Percentiles rank a stretch among this genome's conserved stretches.
These are phyloP conservation scores for Chorisops tibialis DNA, from an alignment of 2,888 invertebrate genomes.

Conservation along the genomic window DNA sequence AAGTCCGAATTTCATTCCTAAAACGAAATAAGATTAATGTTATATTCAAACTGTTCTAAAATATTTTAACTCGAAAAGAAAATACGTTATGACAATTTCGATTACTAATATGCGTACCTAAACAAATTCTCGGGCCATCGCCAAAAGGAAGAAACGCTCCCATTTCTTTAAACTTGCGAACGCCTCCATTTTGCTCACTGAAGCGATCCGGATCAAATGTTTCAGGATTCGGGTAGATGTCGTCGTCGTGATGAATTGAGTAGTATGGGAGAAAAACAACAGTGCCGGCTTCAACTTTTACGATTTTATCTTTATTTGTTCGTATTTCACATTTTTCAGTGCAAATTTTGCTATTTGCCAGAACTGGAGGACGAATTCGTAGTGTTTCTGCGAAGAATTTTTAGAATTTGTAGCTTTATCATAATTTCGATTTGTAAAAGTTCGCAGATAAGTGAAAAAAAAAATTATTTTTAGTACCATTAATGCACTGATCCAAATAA, in stretches of 20 bases:
- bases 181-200: constrained; percentile 40
- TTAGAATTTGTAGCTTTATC: neutral
- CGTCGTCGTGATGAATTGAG: constrained; percentile 41
- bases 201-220: constrained; percentile 46
- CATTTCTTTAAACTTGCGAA: constrained; percentile 41
- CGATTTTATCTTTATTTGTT: constrained; percentile 39
- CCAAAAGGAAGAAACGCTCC: constrained; percentile 45
- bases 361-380: constrained; percentile 40
- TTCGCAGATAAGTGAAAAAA: neutral
- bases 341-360: constrained; percentile 39
- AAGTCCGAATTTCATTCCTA: constrained; percentile 48
- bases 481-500: constrained; percentile 46
- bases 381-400: constrained; percentile 40
- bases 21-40: neutral
- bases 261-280: constrained; percentile 41
- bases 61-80: neutral
- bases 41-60: neutral
- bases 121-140: constrained; percentile 47
- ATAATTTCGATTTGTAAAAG: neutral
- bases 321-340: constrained; percentile 36
- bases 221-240: constrained; percentile 41
- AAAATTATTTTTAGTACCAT: constrained; percentile 37
- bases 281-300: constrained; percentile 39
- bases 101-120: constrained; percentile 42
- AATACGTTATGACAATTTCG: neutral